Evolutionary conservation across 2,888 invertebrate genomes (phyloP).

Genomic region (Anoncus sp.): DNA sequence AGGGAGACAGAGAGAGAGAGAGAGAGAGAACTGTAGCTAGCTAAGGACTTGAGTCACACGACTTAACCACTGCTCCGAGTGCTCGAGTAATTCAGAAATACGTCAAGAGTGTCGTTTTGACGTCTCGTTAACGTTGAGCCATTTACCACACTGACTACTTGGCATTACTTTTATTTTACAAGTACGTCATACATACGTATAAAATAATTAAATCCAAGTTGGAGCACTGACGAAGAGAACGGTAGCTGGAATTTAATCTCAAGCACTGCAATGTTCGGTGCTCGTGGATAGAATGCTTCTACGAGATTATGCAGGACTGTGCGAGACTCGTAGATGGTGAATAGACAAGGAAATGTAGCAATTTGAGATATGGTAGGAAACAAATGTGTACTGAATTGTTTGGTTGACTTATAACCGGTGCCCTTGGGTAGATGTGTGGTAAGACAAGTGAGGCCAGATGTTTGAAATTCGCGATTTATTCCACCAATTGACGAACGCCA

Average conservation of each 20-base stretch:
- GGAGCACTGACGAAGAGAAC: constrained; percentile 2
- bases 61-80: constrained; percentile 54
- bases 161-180: not conserved
- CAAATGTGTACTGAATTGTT: no score
- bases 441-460: no score
- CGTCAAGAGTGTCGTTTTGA: constrained; percentile 28
- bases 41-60: constrained; percentile 57
- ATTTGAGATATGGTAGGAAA: no score
- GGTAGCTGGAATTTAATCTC: not conserved
- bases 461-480: no score
- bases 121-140: constrained; percentile 20
- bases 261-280: constrained; percentile 1
- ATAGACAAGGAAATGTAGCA: no score
- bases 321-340: not conserved
- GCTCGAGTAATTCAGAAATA: constrained; percentile 56
- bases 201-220: constrained; percentile 9
- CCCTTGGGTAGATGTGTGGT: no score
- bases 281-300: not conserved
- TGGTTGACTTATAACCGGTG: no score
- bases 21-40: constrained; percentile 22
- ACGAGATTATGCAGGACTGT: not conserved
- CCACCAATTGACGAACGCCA: no score
- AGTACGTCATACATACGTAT: not conserved
- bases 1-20: constrained; percentile 10
- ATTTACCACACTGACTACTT: constrained; percentile 16